Percentiles rank a stretch among this genome's conserved stretches.
Conservation (phyloP, 1,140 invertebrate species). For the Marisa cornuarietis region DNA sequence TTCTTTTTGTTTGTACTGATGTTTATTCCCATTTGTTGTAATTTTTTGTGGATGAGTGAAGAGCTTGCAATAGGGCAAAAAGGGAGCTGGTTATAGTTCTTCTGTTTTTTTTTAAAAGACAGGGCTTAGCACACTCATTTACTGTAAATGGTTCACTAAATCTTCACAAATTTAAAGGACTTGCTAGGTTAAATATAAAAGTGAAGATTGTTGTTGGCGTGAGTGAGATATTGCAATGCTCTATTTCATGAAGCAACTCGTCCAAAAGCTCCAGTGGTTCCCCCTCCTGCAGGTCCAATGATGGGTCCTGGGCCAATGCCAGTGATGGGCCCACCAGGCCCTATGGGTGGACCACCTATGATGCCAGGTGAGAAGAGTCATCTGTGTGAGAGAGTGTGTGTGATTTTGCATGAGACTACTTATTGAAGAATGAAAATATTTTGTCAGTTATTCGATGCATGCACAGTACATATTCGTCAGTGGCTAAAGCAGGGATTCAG, state of each 20-base stretch:
- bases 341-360: constrained; percentile 75
- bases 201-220: too few species aligned
- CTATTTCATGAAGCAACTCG: constrained; percentile 3
- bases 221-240: background rate
- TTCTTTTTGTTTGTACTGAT: too few species aligned
- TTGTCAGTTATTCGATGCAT: too few species aligned
- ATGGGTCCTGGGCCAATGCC: constrained; percentile 55
- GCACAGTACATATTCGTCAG: too few species aligned
- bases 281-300: constrained; percentile 5
- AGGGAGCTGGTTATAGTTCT: too few species aligned
- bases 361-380: constrained; percentile 68
- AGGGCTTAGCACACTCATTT: background rate
- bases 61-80: too few species aligned
- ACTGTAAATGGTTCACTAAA: background rate
- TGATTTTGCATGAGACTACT: background rate
- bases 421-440: too few species aligned
- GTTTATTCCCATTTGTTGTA: background rate
- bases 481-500: too few species aligned
- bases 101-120: background rate
- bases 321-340: constrained; percentile 69
- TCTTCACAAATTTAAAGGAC: too few species aligned
- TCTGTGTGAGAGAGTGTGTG: too few species aligned
- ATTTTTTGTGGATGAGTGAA: too few species aligned
- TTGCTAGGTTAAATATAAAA: too few species aligned
- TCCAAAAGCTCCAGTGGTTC: constrained; percentile 1